Percentiles rank a stretch among this genome's conserved stretches.
These are phyloP conservation scores for Cecidostiba fungosa DNA, from an alignment of 2,888 invertebrate genomes.

Conservation along the genomic window DNA sequence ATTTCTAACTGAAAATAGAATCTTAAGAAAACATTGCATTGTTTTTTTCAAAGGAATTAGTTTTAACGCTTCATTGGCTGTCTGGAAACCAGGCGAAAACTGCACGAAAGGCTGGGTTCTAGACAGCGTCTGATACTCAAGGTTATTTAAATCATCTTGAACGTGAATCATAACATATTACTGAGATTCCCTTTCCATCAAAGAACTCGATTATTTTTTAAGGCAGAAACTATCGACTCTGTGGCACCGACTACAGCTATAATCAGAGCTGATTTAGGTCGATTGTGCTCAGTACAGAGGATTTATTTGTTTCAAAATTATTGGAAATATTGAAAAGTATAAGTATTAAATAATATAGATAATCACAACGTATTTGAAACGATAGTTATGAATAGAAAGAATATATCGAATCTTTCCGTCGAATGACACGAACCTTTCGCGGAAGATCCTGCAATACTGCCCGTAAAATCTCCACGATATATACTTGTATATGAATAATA, in stretches of 20 bases:
- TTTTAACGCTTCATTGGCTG: not conserved
- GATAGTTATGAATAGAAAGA: not conserved
- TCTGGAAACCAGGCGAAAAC: constrained; percentile 52
- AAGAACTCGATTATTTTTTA: not conserved
- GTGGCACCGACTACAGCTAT: not conserved
- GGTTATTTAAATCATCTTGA: not conserved
- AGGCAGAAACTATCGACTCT: not conserved
- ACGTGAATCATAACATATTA: not conserved
- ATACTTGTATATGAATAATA: constrained; percentile 43
- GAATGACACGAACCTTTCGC: not conserved
- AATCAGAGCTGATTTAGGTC: not conserved
- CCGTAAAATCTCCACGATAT: constrained; percentile 32
- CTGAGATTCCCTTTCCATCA: constrained; percentile 22
- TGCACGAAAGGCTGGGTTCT: constrained; percentile 50
- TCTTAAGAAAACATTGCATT: not conserved
- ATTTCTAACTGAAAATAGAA: not conserved
- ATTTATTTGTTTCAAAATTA: not conserved
- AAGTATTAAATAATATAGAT: not conserved
- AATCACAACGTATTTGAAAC: not conserved
- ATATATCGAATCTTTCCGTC: constrained; percentile 3
- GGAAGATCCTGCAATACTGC: constrained; percentile 1
- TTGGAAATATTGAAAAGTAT: not conserved
- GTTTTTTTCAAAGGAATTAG: not conserved
- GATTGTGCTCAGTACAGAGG: not conserved
- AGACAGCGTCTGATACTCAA: constrained; percentile 25